Evolutionary conservation across 2,888 invertebrate species (phyloP).

Genomic region (Eupithecia dodoneata): DNA sequence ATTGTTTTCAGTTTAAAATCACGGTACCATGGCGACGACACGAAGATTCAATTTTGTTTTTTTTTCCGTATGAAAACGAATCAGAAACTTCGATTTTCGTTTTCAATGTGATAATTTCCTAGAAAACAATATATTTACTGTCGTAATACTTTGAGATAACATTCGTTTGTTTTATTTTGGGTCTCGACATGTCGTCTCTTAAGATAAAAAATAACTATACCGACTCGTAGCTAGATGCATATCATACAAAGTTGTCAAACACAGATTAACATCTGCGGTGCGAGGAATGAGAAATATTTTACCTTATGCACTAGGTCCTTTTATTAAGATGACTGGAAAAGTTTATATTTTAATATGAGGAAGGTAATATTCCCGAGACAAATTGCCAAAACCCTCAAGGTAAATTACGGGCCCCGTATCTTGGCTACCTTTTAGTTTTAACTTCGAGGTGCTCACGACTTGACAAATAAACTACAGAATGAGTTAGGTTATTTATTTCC

Average conservation of each 20-base stretch:
- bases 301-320: slow-evolving; percentile 36
- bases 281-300: no score
- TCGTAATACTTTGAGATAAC: neutral
- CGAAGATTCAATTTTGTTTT: neutral
- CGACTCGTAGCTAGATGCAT: neutral
- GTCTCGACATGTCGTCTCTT: neutral
- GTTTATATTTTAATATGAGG: slow-evolving; percentile 51
- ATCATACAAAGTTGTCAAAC: neutral
- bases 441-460: slow-evolving; percentile 19
- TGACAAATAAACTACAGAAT: slow-evolving; percentile 14
- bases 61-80: neutral
- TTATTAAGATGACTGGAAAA: slow-evolving; percentile 51
- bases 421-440: slow-evolving; percentile 29
- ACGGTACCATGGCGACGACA: no score
- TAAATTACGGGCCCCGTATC: slow-evolving; percentile 38
- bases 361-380: slow-evolving; percentile 50
- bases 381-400: neutral
- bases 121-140: neutral
- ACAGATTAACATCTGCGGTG: neutral
- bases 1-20: no score
- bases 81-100: neutral
- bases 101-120: neutral
- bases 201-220: neutral
- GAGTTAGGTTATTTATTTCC: slow-evolving; percentile 14
- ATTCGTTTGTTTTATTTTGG: neutral